Evolutionary conservation across 2,888 invertebrate species (phyloP).

Genomic region (Mesochorus sp.): DNA sequence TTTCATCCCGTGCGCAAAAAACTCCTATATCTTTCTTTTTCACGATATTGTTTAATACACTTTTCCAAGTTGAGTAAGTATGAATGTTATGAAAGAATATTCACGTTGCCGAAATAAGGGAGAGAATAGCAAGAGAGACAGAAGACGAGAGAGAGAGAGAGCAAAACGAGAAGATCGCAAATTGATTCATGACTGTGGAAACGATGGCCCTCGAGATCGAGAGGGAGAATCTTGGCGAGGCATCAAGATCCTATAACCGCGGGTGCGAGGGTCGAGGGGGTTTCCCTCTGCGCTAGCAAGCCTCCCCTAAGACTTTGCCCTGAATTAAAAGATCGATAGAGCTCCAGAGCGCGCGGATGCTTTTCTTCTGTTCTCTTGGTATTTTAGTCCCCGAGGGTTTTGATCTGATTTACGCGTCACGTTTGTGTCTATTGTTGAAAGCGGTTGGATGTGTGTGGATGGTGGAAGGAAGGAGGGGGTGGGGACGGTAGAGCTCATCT

Average conservation of each 20-base stretch:
- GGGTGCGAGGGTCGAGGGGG: too few relatives aligned
- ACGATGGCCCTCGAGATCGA: neutral
- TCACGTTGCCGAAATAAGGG: too few relatives aligned
- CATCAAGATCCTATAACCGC: neutral
- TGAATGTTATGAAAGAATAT: too few relatives aligned
- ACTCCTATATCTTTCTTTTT: too few relatives aligned
- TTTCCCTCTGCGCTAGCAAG: neutral
- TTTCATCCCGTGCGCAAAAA: too few relatives aligned
- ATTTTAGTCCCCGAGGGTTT: conserved; percentile 45
- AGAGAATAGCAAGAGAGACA: too few relatives aligned
- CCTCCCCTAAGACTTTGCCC: conserved; percentile 40
- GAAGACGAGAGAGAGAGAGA: conserved; percentile 2
- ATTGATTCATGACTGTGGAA: conserved; percentile 50
- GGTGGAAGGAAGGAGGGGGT: too few relatives aligned
- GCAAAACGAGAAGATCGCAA: conserved; percentile 4
- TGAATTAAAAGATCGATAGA: conserved; percentile 64
- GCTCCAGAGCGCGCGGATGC: conserved; percentile 25
- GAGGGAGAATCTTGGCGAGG: neutral
- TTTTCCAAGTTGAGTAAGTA: too few relatives aligned
- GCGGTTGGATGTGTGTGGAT: too few relatives aligned
- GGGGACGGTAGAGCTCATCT: neutral
- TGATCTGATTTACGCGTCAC: conserved; percentile 9
- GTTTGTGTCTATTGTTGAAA: too few relatives aligned
- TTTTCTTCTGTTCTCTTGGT: conserved; percentile 49
- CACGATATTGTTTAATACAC: too few relatives aligned